phyloP scores from a whole-genome alignment of 2,113 vertebrate species.

The Callocephalon fimbriatum region DNA sequence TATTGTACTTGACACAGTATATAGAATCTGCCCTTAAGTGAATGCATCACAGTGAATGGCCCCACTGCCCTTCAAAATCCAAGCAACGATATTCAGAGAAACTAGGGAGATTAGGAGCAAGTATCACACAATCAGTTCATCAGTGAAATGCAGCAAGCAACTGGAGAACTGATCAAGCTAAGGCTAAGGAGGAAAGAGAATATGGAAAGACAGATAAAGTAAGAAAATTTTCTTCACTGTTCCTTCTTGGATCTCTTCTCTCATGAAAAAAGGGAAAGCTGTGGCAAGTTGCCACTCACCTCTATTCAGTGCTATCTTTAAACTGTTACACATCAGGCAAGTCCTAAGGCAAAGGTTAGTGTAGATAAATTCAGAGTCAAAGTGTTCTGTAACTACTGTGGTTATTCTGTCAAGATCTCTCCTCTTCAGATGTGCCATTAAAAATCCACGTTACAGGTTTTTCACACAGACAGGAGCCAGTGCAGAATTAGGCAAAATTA shows the following conservation, averaged over 20 bases:
- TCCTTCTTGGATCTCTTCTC: not conserved
- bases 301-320: not conserved
- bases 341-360: not conserved
- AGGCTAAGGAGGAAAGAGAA: not conserved
- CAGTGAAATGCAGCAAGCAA: not conserved
- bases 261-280: not conserved
- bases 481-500: not conserved
- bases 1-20: not conserved
- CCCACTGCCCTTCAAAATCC: not conserved
- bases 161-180: not conserved
- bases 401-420: not conserved
- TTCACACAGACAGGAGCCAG: not conserved
- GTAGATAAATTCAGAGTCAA: not conserved
- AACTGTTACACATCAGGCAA: not conserved
- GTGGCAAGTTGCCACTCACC: not conserved
- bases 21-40: not conserved
- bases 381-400: not conserved
- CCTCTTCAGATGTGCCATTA: not conserved
- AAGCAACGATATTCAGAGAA: not conserved
- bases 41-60: not conserved
- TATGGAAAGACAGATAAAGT: not conserved
- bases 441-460: not conserved
- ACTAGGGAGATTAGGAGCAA: not conserved
- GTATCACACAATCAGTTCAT: not conserved
- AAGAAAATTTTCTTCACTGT: not conserved